Percentiles rank a stretch among this genome's conserved stretches.
Conservation (phyloP, 2,797 vertebrate genomes). For the Melanotaenia pygmaea region DNA sequence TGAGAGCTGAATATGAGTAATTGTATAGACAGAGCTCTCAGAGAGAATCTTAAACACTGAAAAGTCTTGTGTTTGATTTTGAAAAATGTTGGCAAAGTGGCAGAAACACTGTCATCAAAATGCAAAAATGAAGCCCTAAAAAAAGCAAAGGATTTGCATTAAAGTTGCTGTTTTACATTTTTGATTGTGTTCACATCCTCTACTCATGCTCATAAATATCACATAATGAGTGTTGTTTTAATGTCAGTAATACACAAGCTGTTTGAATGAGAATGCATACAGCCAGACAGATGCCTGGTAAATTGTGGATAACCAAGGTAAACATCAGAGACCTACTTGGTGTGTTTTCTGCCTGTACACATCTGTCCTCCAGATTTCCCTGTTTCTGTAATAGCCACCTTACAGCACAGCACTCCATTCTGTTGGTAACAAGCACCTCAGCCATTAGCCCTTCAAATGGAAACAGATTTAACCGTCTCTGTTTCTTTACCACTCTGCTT, state of each 20-base stretch:
- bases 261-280: conserved; percentile 46
- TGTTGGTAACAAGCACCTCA: conserved; percentile 73
- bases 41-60: conserved; percentile 51
- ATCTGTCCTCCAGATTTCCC: conserved; percentile 80
- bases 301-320: conserved; percentile 71
- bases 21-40: conserved; percentile 70
- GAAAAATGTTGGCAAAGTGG: conserved; percentile 32
- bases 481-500: conserved; percentile 48
- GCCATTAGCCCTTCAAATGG: conserved; percentile 78
- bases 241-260: conserved; percentile 36
- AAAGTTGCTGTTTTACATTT: conserved; percentile 30
- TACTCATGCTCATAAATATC: conserved; percentile 34
- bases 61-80: conserved; percentile 61
- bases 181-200: conserved; percentile 21
- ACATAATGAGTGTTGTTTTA: conserved; percentile 57
- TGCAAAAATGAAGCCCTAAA: conserved; percentile 24
- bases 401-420: conserved; percentile 65
- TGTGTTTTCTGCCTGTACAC: conserved; percentile 61
- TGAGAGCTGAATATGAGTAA: conserved; percentile 74
- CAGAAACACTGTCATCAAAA: conserved; percentile 28
- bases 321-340: conserved; percentile 63
- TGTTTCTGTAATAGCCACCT: conserved; percentile 70
- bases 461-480: conserved; percentile 75
- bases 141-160: conserved; percentile 55
- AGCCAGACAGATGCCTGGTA: conserved; percentile 59